Conservation (phyloP, 2,888 invertebrate genomes). For the Salpingus planirostris region DNA sequence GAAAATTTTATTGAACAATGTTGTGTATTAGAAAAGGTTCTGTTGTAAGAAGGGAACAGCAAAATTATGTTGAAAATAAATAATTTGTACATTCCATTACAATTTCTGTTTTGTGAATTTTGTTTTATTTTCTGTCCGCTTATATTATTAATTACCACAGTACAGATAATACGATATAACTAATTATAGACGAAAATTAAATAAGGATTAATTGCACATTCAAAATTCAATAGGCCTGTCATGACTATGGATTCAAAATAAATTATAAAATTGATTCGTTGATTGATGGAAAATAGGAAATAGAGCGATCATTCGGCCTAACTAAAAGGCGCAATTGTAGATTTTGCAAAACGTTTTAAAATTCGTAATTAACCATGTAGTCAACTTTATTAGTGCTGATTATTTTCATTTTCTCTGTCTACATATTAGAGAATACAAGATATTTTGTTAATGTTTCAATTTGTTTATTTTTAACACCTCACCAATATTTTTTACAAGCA, state of each 20-base stretch:
- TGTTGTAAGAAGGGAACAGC: constrained; percentile 51
- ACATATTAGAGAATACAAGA: constrained; percentile 17
- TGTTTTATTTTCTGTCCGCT: constrained; percentile 36
- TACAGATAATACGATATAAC: too few species aligned
- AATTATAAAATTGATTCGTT: too few species aligned
- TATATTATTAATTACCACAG: too few species aligned
- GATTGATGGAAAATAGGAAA: too few species aligned
- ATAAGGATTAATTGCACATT: too few species aligned
- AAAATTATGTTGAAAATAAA: constrained; percentile 50
- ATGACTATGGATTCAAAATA: too few species aligned
- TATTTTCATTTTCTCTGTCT: constrained; percentile 13
- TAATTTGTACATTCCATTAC: constrained; percentile 77
- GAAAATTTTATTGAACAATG: too few species aligned
- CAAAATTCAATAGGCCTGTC: too few species aligned
- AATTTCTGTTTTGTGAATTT: constrained; percentile 45
- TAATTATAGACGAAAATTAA: too few species aligned
- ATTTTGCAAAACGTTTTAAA: constrained; percentile 15
- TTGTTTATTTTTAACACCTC: constrained; percentile 10
- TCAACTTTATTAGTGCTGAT: constrained; percentile 11
- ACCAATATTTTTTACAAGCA: too few species aligned
- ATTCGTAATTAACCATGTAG: constrained; percentile 14
- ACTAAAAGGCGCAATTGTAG: constrained; percentile 6
- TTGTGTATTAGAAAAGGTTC: constrained; percentile 27
- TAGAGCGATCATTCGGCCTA: too few species aligned
- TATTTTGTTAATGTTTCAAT: constrained; percentile 20